phyloP scores from a whole-genome alignment of 2,888 invertebrate species.

The Anoncus sp. region DNA sequence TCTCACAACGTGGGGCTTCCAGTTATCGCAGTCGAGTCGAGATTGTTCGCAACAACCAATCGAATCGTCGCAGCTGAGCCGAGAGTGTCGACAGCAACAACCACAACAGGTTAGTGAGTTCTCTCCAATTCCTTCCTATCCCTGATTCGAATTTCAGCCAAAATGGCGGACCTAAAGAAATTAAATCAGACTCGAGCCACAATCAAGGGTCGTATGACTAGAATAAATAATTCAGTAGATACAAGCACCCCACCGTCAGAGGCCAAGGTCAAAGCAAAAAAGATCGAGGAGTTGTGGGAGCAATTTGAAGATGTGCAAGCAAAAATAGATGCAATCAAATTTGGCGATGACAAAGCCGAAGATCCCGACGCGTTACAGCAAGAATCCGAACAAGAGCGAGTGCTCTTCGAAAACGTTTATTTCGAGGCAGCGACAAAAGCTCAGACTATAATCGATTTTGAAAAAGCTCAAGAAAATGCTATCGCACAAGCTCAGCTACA shows the following conservation, averaged over 20 bases:
- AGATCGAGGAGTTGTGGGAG: slow-evolving; percentile 34
- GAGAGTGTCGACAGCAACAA: too few relatives aligned
- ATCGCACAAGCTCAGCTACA: slow-evolving; percentile 4
- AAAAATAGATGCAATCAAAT: slow-evolving; percentile 28
- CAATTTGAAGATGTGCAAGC: slow-evolving; percentile 29
- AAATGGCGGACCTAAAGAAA: slow-evolving; percentile 44
- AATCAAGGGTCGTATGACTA: slow-evolving; percentile 34
- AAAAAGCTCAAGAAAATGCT: neutral
- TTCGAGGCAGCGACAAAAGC: slow-evolving; percentile 45
- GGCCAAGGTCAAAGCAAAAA: slow-evolving; percentile 13
- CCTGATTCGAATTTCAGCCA: slow-evolving; percentile 42
- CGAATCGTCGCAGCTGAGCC: too few relatives aligned
- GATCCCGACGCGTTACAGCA: neutral
- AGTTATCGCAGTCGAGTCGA: neutral
- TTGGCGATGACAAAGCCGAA: neutral
- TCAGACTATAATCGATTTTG: neutral
- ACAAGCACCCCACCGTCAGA: neutral
- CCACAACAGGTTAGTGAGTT: slow-evolving; percentile 46
- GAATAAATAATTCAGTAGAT: slow-evolving; percentile 17
- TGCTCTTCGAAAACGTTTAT: slow-evolving; percentile 35
- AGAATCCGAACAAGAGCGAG: slow-evolving; percentile 27
- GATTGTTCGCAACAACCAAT: slow-evolving; percentile 6
- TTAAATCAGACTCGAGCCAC: slow-evolving; percentile 28
- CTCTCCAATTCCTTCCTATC: slow-evolving; percentile 37
- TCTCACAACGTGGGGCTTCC: slow-evolving; percentile 36